A percentile compares a stretch with the other conserved stretches of the same genome.
phyloP scores from a whole-genome alignment of 2,113 vertebrate genomes.

The Aphelocoma coerulescens region DNA sequence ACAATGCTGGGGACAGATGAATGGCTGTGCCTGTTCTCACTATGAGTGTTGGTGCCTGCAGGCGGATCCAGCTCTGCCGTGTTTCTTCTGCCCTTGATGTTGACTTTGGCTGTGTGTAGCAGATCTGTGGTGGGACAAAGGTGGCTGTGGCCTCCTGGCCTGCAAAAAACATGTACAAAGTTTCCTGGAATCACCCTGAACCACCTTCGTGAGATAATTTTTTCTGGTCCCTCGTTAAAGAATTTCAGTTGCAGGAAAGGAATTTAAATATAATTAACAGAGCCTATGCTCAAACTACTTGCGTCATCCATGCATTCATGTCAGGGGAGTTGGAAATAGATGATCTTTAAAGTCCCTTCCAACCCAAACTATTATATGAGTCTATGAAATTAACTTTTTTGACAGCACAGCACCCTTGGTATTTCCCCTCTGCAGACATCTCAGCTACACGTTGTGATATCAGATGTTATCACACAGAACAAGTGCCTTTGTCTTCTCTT shows the following conservation, averaged over 20 bases:
- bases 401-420: background rate
- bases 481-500: background rate
- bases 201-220: background rate
- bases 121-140: background rate
- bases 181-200: background rate
- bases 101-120: background rate
- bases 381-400: background rate
- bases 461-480: background rate
- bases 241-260: background rate
- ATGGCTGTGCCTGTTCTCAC: background rate
- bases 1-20: background rate
- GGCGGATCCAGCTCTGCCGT: accelerated
- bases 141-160: background rate
- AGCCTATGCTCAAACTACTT: background rate
- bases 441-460: background rate
- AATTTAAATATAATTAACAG: background rate
- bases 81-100: background rate
- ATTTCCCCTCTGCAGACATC: background rate
- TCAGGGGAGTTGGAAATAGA: background rate
- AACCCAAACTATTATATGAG: background rate
- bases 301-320: background rate
- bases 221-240: background rate
- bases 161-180: accelerated
- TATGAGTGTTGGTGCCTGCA: background rate
- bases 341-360: background rate